Evolutionary conservation across 2,888 invertebrate genomes (phyloP), one percentile per base, ranked within the genome.

Genomic region (Auanema freiburgensis): DNA sequence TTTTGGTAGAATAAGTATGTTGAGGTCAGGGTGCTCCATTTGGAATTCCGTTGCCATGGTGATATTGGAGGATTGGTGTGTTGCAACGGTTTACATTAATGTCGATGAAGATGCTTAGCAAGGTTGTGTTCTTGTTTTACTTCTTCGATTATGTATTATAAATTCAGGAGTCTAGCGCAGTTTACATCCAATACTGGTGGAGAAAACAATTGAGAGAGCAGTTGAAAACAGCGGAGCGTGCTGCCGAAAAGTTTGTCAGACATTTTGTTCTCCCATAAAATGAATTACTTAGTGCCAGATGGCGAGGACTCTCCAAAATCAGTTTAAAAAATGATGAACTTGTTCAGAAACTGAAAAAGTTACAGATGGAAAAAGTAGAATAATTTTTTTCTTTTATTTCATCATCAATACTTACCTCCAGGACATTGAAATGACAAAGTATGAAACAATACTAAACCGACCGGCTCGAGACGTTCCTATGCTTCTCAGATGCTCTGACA

Each of bases 141-240:
- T 33, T 33, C 33, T n/a, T 8, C 33, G 33, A 33, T 50, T 23
- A 14, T 49, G 21, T 8, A 1, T 2, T 18, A 11, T n/a, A 18
- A 18, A 61, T 61, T 46, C 24, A 61, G 21, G 23, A 41, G 21
- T 21, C 46, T 8, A 40, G 54, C 11, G 61, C 61, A 4, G 11
- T 23, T 46, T 21, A 12, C 1, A 54, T 61, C 14, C 61, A 61
- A 54, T 21, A 24, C 23, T 61, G 61, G 61, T 61, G 61, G 61
- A 33, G 61, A 14, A 43, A 24, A 43, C 53, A 61, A 16, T n/a
- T 61, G 18, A 49, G 61, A 14, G 25, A 24, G 25, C 54, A 61
- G 11, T n/a, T 61, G 18, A 49, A 54, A 24, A 49, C 16, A 23
- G 50, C 54, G 24, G 49, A 41, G 2, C 55, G 33, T 12, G 2